These are phyloP conservation scores for Nanorana parkeri DNA, from an alignment of 2,113 vertebrate species.

Conservation along the genomic window DNA sequence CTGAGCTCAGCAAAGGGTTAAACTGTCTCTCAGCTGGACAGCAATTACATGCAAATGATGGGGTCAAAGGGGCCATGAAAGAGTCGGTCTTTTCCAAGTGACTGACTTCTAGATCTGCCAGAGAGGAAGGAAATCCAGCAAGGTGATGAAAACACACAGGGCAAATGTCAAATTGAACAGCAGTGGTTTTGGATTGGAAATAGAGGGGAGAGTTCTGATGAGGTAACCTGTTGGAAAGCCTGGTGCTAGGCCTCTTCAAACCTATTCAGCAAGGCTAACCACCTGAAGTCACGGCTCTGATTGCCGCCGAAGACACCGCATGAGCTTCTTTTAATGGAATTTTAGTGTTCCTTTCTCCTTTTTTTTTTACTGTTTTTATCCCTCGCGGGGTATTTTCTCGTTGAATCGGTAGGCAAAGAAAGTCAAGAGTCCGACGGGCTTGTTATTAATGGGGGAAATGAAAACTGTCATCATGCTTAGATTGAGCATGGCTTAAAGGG, in stretches of 20 bases:
- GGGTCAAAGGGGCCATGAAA: constrained; percentile 14
- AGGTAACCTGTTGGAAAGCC: constrained; percentile 6
- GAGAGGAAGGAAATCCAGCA: neutral
- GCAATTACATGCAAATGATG: constrained; percentile 36
- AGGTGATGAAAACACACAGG: constrained; percentile 15
- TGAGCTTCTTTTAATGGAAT: constrained; percentile 40
- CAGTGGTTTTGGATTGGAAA: constrained; percentile 11
- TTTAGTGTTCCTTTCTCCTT: neutral
- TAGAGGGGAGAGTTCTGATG: neutral
- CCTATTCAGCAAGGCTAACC: constrained; percentile 13
- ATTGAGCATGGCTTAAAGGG: too few species aligned
- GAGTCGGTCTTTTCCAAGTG: constrained; percentile 23
- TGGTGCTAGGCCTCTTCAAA: constrained; percentile 40
- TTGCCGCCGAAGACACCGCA: constrained; percentile 23
- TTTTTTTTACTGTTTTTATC: neutral
- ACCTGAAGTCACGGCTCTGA: constrained; percentile 43
- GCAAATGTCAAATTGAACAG: constrained; percentile 17
- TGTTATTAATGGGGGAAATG: neutral
- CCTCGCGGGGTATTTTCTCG: neutral
- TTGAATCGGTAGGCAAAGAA: neutral
- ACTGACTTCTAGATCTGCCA: constrained; percentile 11
- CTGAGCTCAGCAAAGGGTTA: neutral
- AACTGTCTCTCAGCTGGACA: constrained; percentile 11
- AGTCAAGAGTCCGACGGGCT: too few species aligned
- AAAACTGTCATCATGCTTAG: too few species aligned